Percentiles rank a stretch among this genome's conserved stretches.
Conservation (phyloP, 2,797 vertebrate genomes). For the Neomorphus geoffroyi region DNA sequence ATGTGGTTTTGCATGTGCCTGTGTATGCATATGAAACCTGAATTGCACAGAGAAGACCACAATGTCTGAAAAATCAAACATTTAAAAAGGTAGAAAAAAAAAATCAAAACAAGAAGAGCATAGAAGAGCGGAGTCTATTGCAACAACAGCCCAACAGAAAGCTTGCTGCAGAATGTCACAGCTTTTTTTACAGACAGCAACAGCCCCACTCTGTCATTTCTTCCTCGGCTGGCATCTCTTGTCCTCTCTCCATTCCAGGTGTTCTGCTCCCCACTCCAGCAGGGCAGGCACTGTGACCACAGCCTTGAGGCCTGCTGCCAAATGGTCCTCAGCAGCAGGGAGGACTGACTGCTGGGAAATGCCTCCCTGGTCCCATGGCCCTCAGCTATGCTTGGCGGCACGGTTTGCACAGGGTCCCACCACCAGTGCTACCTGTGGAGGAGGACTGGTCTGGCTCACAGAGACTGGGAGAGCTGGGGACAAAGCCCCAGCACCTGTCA, state of each 20-base stretch:
- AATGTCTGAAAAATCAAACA: background rate
- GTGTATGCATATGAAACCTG: background rate
- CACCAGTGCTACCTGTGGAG: rapidly evolving
- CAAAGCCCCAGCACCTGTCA: rapidly evolving
- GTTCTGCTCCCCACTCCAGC: rapidly evolving
- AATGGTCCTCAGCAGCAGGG: rapidly evolving
- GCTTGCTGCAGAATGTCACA: background rate
- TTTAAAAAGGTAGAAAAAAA: background rate
- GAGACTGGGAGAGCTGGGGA: background rate
- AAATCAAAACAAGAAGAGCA: rapidly evolving
- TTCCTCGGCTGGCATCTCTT: rapidly evolving
- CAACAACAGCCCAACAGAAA: rapidly evolving
- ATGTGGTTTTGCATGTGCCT: rapidly evolving
- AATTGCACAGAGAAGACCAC: background rate
- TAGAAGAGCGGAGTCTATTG: rapidly evolving
- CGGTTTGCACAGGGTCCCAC: rapidly evolving
- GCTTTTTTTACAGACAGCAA: background rate
- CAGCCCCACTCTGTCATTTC: rapidly evolving
- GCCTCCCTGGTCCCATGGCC: rapidly evolving
- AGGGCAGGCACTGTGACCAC: rapidly evolving
- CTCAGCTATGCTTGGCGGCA: rapidly evolving
- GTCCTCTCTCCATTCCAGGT: background rate
- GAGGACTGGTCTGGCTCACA: rapidly evolving
- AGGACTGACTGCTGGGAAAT: background rate
- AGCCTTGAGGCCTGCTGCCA: background rate